Evolutionary conservation across 2,113 vertebrate genomes (phyloP).

Genomic region (Motacilla alba): DNA sequence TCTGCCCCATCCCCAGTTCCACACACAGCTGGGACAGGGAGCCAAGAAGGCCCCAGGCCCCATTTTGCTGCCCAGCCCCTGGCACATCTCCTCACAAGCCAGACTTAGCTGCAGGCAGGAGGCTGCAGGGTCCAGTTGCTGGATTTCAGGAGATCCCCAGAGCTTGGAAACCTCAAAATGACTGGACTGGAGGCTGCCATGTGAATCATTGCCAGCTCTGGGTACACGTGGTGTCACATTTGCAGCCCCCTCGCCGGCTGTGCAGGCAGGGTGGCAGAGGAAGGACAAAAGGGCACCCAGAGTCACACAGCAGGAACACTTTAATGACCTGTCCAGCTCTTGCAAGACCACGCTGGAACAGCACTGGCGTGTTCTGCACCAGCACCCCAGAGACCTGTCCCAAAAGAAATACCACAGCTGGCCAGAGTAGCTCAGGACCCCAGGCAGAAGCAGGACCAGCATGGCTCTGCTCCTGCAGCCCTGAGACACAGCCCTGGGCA

Average conservation of each 20-base stretch:
- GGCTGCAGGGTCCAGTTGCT: background rate
- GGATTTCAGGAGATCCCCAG: background rate
- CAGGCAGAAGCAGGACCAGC: background rate
- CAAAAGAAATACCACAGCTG: background rate
- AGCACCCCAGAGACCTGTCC: background rate
- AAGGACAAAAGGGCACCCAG: background rate
- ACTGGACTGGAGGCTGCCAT: background rate
- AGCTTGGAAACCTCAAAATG: background rate
- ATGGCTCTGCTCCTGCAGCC: background rate
- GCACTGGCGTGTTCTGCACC: background rate
- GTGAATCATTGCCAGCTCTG: background rate
- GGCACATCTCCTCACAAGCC: background rate
- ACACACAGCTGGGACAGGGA: background rate
- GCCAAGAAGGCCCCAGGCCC: background rate
- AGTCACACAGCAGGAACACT: constrained; percentile 11
- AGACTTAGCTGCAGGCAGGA: background rate
- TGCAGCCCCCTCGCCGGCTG: background rate
- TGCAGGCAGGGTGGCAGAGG: background rate
- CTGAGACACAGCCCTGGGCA: background rate
- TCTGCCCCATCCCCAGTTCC: background rate
- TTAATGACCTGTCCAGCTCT: constrained; percentile 51
- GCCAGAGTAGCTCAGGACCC: background rate
- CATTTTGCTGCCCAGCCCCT: background rate
- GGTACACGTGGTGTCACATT: accelerated
- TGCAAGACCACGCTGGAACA: background rate